A percentile compares a stretch with the other conserved stretches of the same genome.
phyloP scores from a whole-genome alignment of 2,888 invertebrate species.

The Psococerastis gibbosa region DNA sequence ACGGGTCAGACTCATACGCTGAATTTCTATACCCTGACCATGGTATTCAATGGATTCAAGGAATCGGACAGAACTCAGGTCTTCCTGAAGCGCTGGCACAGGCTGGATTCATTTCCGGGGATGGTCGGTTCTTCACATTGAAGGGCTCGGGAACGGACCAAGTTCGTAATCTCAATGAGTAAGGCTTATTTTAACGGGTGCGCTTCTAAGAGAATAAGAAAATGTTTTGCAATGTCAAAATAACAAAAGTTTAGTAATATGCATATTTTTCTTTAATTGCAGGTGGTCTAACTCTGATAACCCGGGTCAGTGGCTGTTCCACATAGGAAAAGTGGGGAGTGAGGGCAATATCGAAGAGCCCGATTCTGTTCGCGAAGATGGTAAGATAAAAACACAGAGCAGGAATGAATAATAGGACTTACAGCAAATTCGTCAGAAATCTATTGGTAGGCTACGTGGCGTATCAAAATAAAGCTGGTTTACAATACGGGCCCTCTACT shows the following conservation, averaged over 20 bases:
- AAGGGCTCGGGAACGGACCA: constrained; percentile 86
- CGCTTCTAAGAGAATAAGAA: too few relatives aligned
- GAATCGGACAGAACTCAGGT: constrained; percentile 49
- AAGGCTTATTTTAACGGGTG: constrained; percentile 20
- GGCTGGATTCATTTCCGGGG: constrained; percentile 75
- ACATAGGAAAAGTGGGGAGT: constrained; percentile 48
- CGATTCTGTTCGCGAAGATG: constrained; percentile 26
- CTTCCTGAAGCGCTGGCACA: constrained; percentile 82
- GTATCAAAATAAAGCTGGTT: too few relatives aligned
- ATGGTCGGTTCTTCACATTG: constrained; percentile 53
- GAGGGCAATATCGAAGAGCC: constrained; percentile 47
- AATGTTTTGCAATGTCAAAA: too few relatives aligned
- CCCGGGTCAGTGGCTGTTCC: constrained; percentile 73
- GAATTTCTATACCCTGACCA: constrained; percentile 73
- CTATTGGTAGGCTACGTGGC: too few relatives aligned
- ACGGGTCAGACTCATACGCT: constrained; percentile 64
- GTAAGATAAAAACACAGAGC: too few relatives aligned
- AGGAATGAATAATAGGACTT: too few relatives aligned
- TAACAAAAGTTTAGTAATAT: constrained; percentile 1
- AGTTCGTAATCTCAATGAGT: constrained; percentile 61
- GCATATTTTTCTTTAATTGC: constrained; percentile 22
- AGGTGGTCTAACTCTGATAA: constrained; percentile 75
- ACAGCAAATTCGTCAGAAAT: too few relatives aligned
- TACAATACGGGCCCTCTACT: too few relatives aligned
- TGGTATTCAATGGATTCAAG: constrained; percentile 85